Conservation (phyloP, 2,888 invertebrate genomes). For the Aphodius sticticus region DNA sequence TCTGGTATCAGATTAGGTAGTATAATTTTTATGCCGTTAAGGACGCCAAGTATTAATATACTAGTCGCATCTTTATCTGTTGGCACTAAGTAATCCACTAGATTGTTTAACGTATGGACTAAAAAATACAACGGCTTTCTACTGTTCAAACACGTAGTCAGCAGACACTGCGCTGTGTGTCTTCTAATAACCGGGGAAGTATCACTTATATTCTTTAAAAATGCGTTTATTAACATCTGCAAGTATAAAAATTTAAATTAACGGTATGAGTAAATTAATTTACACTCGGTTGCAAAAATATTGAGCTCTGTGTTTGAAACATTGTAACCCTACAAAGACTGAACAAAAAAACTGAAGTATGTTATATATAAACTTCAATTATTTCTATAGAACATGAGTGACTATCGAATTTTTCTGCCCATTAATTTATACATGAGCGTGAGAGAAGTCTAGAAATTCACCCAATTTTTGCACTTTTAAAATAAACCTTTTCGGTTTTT, state of each 20-base stretch:
- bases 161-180: conserved; percentile 81
- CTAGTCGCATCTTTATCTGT: conserved; percentile 57
- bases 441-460: too few relatives aligned
- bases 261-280: neutral
- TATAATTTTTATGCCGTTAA: conserved; percentile 71
- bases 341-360: too few relatives aligned
- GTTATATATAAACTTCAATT: too few relatives aligned
- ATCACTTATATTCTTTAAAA: conserved; percentile 70
- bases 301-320: neutral
- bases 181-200: conserved; percentile 80
- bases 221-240: conserved; percentile 72
- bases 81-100: conserved; percentile 59
- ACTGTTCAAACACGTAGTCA: conserved; percentile 80
- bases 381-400: too few relatives aligned
- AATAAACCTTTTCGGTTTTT: too few relatives aligned
- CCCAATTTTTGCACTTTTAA: too few relatives aligned
- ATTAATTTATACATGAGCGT: too few relatives aligned
- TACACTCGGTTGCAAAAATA: neutral
- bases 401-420: too few relatives aligned
- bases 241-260: conserved; percentile 41
- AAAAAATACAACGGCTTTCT: conserved; percentile 74
- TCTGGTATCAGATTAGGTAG: conserved; percentile 63
- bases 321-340: too few relatives aligned
- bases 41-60: conserved; percentile 69
- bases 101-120: conserved; percentile 70